These are phyloP conservation scores for Lutraria lutraria DNA, from an alignment of 2,888 invertebrate genomes.

Conservation along the genomic window DNA sequence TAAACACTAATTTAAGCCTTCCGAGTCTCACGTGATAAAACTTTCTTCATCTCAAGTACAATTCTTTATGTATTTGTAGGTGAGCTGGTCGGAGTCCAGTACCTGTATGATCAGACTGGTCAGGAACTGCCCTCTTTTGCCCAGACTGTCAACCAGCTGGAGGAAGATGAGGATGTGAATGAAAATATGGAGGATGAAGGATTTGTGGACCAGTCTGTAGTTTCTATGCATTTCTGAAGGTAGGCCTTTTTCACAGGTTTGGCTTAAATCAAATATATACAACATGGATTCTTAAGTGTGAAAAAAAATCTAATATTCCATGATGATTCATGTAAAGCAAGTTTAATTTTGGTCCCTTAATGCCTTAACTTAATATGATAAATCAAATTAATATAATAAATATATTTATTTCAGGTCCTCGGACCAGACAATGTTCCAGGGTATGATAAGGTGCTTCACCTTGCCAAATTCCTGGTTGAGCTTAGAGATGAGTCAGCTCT, in stretches of 20 bases:
- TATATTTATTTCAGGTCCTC: conserved; percentile 40
- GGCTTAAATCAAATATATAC: too few relatives aligned
- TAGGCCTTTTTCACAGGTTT: too few relatives aligned
- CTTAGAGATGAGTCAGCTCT: conserved; percentile 42
- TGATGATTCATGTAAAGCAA: too few relatives aligned
- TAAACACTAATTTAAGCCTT: too few relatives aligned
- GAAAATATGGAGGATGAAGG: conserved; percentile 61
- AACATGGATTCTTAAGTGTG: too few relatives aligned
- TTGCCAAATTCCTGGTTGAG: conserved; percentile 47
- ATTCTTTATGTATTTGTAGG: conserved; percentile 46
- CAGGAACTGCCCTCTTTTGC: conserved; percentile 24
- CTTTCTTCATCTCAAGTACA: not conserved
- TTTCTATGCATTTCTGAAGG: too few relatives aligned
- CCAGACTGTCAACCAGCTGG: conserved; percentile 10
- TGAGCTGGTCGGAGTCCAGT: conserved; percentile 69
- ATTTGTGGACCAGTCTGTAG: too few relatives aligned
- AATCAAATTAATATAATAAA: too few relatives aligned
- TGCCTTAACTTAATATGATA: not conserved
- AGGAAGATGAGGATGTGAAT: conserved; percentile 24
- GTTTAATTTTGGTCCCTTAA: too few relatives aligned
- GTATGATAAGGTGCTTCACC: conserved; percentile 47
- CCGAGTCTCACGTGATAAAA: too few relatives aligned
- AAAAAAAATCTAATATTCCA: too few relatives aligned
- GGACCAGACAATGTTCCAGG: conserved; percentile 61
- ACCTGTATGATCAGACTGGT: conserved; percentile 64